Conservation (phyloP, 2,113 vertebrate genomes). For the Emydura subglobosa region DNA sequence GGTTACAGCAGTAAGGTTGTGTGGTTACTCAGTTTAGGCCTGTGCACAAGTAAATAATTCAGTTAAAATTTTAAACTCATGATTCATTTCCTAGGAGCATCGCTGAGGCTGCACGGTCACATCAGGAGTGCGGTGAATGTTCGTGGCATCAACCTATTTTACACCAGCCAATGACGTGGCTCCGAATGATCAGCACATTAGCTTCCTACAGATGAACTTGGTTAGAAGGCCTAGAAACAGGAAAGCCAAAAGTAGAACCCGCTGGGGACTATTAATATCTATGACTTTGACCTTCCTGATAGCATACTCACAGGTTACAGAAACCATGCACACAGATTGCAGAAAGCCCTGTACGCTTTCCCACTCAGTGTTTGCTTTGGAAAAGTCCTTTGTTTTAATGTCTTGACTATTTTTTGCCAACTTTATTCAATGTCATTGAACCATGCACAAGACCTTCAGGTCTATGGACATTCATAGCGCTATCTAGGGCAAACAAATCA, state of each 20-base stretch:
- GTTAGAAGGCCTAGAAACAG: neutral
- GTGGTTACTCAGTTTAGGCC: neutral
- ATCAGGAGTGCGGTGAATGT: too few relatives aligned
- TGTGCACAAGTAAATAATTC: neutral
- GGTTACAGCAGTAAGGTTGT: neutral
- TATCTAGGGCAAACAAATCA: neutral
- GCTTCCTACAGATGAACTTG: neutral
- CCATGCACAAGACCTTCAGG: neutral
- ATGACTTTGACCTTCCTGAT: neutral
- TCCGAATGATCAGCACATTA: neutral
- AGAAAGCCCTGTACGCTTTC: neutral
- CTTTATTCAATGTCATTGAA: neutral
- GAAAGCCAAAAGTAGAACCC: neutral
- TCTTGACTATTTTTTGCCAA: neutral
- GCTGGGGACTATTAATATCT: neutral
- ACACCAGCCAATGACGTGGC: neutral
- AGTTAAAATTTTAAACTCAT: neutral
- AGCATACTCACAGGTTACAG: neutral
- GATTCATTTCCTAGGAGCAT: neutral
- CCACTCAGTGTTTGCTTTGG: neutral
- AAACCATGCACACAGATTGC: neutral
- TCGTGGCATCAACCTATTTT: neutral
- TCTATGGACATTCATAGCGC: neutral
- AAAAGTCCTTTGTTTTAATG: neutral
- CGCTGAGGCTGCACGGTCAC: neutral